These are phyloP conservation scores for Anniella stebbinsi DNA, from an alignment of 2,797 vertebrate genomes.

Conservation along the genomic window DNA sequence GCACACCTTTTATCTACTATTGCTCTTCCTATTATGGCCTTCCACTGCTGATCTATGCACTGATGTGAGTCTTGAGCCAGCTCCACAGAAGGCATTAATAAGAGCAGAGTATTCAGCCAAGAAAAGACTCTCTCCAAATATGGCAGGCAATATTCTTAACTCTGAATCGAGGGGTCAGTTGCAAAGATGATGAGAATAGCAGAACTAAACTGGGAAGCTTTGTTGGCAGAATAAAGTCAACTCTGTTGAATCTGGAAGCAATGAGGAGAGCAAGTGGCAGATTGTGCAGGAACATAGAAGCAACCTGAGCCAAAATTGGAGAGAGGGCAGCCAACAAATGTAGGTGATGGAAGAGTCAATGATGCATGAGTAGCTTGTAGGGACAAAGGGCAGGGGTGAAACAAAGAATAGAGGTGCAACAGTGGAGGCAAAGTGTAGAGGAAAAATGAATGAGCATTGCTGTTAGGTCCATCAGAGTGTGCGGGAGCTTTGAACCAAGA, in stretches of 20 bases:
- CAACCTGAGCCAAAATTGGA: not conserved
- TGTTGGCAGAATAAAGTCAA: not conserved
- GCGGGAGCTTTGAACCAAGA: not conserved
- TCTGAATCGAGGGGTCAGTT: not conserved
- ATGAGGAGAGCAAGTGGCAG: not conserved
- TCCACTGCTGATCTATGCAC: not conserved
- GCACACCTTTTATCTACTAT: not conserved
- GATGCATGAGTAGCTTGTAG: not conserved
- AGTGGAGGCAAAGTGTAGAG: not conserved
- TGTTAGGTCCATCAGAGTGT: too few relatives aligned
- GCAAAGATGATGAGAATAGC: constrained; percentile 17
- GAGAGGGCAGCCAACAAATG: not conserved
- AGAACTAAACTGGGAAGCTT: not conserved
- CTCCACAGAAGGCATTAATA: not conserved
- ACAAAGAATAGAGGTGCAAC: not conserved
- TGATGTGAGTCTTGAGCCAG: not conserved
- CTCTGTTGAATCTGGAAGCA: constrained; percentile 15
- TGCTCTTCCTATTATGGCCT: not conserved
- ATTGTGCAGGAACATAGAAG: not conserved
- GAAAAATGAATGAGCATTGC: too few relatives aligned
- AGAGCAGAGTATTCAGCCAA: constrained; percentile 10
- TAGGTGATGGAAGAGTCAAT: not conserved
- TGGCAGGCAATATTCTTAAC: constrained; percentile 8
- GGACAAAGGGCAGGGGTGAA: not conserved
- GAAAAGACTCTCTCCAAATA: not conserved